Base-by-base conservation (phyloP, 1,140 invertebrate species). In the Drosophila ananassae region DNA sequence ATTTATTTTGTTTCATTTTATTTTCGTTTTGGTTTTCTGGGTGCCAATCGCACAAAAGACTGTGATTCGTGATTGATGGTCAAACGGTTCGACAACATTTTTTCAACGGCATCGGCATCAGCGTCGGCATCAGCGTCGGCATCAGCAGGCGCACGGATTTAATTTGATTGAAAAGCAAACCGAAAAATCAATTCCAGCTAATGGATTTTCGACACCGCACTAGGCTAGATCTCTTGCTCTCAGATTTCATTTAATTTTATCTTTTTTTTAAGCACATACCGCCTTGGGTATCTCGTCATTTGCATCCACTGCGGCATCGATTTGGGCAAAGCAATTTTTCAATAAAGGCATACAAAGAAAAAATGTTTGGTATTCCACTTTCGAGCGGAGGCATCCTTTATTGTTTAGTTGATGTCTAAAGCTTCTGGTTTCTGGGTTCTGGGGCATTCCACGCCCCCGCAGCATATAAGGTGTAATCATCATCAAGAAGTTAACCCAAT, bases 141-240 rank as follows among this genome's bases (percentile, higher is more conserved):
- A 51, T 47, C 48, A 66, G 54, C 73, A 67, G 44, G 28, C 67
- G 34, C 73, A 37, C 66, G 56, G 73, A 84, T 85, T 77, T 77
- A 50, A 85, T 69, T 85, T 80, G 83, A 84, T 84, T 84, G 77
- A 73, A 77, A 62, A 59, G 72, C 55, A 73, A 75, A 67, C 32
- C 71, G 71, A 66, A 75, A 75, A 75, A 80, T 85, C 62, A 79
- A 77, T 77, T 80, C 74, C 53, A 32, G 69, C 47, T 81, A 82
- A 82, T 82, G 79, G 79, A 69, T 82, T 81, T 68, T 61, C 17
- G 24, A 32, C 64, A 48, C 52, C 44, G 64, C 63, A 71, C 58
- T 75, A 71, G 51, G 25, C 52, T 64, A 69, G 67, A 71, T 69
- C 32, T 28, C 62, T 46, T 30, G 39, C 32, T 56, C 41, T 69